These are phyloP conservation scores for Harpagoxenus sublaevis DNA, from an alignment of 2,888 invertebrate species.

Conservation along the genomic window DNA sequence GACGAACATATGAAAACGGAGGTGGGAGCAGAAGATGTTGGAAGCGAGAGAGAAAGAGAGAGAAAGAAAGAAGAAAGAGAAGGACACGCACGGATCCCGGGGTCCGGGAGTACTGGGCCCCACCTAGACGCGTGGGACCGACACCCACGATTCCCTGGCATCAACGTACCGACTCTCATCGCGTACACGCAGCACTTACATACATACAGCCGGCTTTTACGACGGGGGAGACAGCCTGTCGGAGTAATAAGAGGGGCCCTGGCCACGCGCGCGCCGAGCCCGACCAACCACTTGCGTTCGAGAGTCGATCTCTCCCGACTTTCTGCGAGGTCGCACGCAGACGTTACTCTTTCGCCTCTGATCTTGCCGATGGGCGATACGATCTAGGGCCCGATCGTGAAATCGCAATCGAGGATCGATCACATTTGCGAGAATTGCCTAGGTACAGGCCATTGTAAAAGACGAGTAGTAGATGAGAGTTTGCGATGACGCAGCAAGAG, in stretches of 20 bases:
- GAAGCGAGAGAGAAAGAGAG: constrained; percentile 50
- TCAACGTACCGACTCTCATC: constrained; percentile 78
- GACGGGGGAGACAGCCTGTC: constrained; percentile 79
- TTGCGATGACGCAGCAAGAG: neutral
- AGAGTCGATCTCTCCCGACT: constrained; percentile 63
- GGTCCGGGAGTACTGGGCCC: constrained; percentile 78
- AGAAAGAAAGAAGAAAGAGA: constrained; percentile 55
- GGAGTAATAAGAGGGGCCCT: constrained; percentile 80
- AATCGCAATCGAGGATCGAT: constrained; percentile 31
- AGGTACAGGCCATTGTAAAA: neutral
- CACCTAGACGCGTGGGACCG: constrained; percentile 86
- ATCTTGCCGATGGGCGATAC: constrained; percentile 71
- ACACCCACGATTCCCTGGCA: constrained; percentile 84
- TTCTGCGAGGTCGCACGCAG: constrained; percentile 60
- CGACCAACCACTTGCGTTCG: constrained; percentile 67
- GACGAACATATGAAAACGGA: constrained; percentile 57
- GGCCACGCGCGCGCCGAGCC: constrained; percentile 73
- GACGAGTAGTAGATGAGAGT: neutral
- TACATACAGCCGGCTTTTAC: constrained; percentile 78
- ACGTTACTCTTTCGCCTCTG: constrained; percentile 74
- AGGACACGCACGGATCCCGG: constrained; percentile 58
- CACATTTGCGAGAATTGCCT: neutral
- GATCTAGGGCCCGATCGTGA: constrained; percentile 52
- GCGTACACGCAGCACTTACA: constrained; percentile 75
- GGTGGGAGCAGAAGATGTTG: constrained; percentile 38